Conservation (phyloP, 2,797 vertebrate genomes). For the Cercopithecus neglectus region DNA sequence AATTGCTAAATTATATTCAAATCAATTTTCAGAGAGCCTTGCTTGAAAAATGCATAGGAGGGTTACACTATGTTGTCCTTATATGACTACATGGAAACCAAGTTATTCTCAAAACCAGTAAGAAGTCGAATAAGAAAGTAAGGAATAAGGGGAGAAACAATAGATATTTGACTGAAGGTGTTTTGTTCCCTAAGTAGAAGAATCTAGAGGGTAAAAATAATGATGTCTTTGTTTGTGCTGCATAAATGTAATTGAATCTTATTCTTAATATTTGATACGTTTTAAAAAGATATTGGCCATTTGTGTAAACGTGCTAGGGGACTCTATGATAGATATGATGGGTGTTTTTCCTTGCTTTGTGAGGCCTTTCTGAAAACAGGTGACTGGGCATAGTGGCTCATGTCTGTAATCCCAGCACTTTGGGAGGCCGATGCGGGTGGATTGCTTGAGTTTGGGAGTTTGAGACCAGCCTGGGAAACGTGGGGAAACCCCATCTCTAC, state of each 20-base stretch:
- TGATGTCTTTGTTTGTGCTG: background rate
- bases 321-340: background rate
- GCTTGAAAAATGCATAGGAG: background rate
- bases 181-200: background rate
- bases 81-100: background rate
- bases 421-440: too few relatives aligned
- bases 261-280: background rate
- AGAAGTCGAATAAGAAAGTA: background rate
- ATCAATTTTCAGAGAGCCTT: constrained; percentile 11
- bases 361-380: background rate
- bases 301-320: background rate
- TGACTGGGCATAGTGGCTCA: background rate
- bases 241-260: background rate
- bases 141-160: background rate
- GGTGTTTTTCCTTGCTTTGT: background rate
- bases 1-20: background rate
- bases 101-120: background rate
- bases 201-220: background rate
- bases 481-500: too few relatives aligned
- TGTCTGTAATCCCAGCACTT: background rate
- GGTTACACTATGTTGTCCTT: background rate
- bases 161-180: background rate
- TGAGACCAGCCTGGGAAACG: too few relatives aligned
- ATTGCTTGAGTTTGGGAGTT: too few relatives aligned
- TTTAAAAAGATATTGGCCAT: background rate